Percentiles rank a stretch among this genome's conserved stretches.
Conservation (phyloP, 2,113 vertebrate species). For the Gobius niger region DNA sequence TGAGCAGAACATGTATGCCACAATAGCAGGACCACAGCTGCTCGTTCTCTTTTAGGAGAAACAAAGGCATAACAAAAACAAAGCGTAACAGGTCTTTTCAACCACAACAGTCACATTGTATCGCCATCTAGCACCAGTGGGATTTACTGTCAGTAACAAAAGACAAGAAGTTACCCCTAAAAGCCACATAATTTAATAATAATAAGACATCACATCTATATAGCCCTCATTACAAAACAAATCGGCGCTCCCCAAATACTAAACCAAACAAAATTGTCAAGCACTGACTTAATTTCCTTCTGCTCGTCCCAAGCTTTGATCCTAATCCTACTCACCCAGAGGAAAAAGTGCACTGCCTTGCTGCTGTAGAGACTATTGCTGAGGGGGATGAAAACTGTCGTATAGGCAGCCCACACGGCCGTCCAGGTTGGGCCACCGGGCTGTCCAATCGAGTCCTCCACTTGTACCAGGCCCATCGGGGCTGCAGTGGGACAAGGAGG, state of each 20-base stretch:
- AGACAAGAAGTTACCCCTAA: not conserved
- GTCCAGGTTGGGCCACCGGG: constrained; percentile 60
- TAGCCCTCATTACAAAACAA: not conserved
- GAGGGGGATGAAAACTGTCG: constrained; percentile 80
- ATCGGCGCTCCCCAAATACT: not conserved
- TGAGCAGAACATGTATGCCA: constrained; percentile 20
- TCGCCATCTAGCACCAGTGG: not conserved
- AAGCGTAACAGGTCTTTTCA: constrained; percentile 22
- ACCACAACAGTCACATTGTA: constrained; percentile 15
- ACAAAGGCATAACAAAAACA: constrained; percentile 34
- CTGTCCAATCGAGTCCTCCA: constrained; percentile 49
- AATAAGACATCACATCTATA: too few relatives aligned
- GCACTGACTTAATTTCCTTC: not conserved
- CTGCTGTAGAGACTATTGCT: constrained; percentile 78
- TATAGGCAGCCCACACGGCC: constrained; percentile 75
- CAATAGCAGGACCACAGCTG: constrained; percentile 34
- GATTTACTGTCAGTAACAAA: not conserved
- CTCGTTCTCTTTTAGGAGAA: constrained; percentile 1
- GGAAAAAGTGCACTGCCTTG: constrained; percentile 79
- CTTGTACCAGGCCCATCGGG: constrained; percentile 67
- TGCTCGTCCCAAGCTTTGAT: not conserved
- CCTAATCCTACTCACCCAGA: constrained; percentile 73
- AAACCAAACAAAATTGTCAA: constrained; percentile 9
- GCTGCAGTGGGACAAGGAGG: constrained; percentile 45
- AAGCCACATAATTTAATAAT: not conserved